Evolutionary conservation across 2,797 vertebrate species (phyloP), one percentile per base, ranked within the genome.

Genomic region (Aldrovandia affinis): DNA sequence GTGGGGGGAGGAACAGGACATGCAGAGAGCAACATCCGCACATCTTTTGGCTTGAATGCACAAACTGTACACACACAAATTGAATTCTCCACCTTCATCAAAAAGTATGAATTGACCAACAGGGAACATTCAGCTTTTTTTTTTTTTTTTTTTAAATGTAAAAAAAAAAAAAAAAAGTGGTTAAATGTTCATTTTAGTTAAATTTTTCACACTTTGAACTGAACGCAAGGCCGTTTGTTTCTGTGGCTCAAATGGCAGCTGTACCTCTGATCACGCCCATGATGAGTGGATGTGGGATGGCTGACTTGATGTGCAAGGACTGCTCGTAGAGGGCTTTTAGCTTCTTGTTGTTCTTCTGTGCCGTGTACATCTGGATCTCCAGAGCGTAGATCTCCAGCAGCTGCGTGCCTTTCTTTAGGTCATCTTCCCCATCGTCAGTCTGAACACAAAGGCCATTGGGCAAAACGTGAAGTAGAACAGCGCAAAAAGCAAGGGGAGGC

Each of bases 291-390:
- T 99, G 98, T 89, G 98, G 98, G 91, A 99, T 99, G 87, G 98
- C 98, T 88, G 98, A 99, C 91, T 99, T 99, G 93, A 99, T 99
- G 93, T 99, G 98, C 92, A 99, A 96, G 3, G 98, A 99, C 91
- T 99, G 98, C 91, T 99, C 98, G 87, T 99, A 99, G 82, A 99
- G 94, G 82, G 98, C 98, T 96, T 99, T 99, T 88, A 99, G 95
- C 90, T 99, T 99, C 95, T 99, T 99, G 96, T 99, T 99, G 95
- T 99, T 99, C 95, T 99, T 99, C 92, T 99, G 98, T 89, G 98
- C 98, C 0, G 98, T 99, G 91, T 99, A 99, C 98, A 99, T 99
- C 89, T 99, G 98, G 92, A 99, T 99, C 95, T 99, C 98, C 92
- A 99, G 93, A 90, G 98, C 98, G 85, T 99, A 99, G 90, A 99